These are phyloP conservation scores for Pseudomyrmex concolor DNA, from an alignment of 1,140 invertebrate genomes.

Conservation along the genomic window DNA sequence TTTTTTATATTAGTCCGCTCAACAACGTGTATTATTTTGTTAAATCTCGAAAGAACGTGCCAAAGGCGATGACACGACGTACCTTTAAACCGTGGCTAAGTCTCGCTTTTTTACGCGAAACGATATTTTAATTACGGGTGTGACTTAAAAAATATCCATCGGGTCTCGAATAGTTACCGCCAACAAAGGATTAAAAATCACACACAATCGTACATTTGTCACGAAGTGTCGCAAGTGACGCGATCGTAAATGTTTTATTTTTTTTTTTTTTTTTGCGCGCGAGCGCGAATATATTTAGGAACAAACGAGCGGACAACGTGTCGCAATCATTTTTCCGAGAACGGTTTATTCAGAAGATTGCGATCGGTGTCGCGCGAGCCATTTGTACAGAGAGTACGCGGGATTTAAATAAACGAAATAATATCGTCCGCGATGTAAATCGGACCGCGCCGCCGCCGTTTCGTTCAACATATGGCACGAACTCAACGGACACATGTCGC, in stretches of 20 bases:
- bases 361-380: slow-evolving; percentile 3
- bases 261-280: too few relatives aligned
- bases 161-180: too few relatives aligned
- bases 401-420: slow-evolving; percentile 19
- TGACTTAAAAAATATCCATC: too few relatives aligned
- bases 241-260: too few relatives aligned
- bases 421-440: slow-evolving; percentile 27
- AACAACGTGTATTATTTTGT: not conserved
- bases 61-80: too few relatives aligned
- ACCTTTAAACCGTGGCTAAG: too few relatives aligned
- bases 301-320: not conserved
- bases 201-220: too few relatives aligned
- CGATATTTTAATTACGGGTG: too few relatives aligned
- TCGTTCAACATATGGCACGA: slow-evolving; percentile 34
- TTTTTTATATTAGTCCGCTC: not conserved
- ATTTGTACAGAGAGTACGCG: not conserved
- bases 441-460: not conserved
- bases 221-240: too few relatives aligned
- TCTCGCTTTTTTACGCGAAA: too few relatives aligned
- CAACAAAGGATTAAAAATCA: too few relatives aligned
- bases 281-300: not conserved
- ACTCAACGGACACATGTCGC: slow-evolving; percentile 42
- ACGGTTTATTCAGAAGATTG: slow-evolving; percentile 3
- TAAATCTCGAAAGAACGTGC: too few relatives aligned
- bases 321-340: not conserved